Evolutionary conservation across 2,797 vertebrate species (phyloP).

Genomic region (Urophycis tenuis): DNA sequence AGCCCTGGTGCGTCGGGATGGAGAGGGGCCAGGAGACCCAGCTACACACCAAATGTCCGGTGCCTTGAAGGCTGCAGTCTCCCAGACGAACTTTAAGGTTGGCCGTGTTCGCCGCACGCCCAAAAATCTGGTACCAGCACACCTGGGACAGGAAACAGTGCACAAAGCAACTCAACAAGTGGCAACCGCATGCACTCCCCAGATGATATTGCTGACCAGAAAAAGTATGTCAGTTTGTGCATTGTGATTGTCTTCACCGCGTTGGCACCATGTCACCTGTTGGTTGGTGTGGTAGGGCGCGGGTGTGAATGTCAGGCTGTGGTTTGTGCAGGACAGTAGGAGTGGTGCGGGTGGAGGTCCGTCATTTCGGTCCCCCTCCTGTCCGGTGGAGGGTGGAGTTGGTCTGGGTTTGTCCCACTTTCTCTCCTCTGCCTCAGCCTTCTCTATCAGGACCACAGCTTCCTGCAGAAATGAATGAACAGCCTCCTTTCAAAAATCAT

Average conservation of each 20-base stretch:
- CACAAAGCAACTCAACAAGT: too few species aligned
- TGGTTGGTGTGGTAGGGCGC: slow-evolving; percentile 72
- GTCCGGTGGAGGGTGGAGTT: slow-evolving; percentile 10
- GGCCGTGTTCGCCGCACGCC: slow-evolving; percentile 68
- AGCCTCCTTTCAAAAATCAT: not conserved
- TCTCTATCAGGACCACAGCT: slow-evolving; percentile 76
- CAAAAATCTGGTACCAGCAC: slow-evolving; percentile 86
- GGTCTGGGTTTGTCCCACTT: slow-evolving; percentile 57
- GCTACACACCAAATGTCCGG: slow-evolving; percentile 80
- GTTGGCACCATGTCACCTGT: slow-evolving; percentile 66
- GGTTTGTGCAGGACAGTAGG: slow-evolving; percentile 73
- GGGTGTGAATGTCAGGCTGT: slow-evolving; percentile 79
- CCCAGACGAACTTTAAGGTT: slow-evolving; percentile 82
- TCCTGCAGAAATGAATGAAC: slow-evolving; percentile 63
- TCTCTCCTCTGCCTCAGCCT: slow-evolving; percentile 78
- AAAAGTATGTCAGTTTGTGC: not conserved
- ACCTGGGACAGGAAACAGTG: slow-evolving; percentile 67
- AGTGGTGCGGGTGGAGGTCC: slow-evolving; percentile 77
- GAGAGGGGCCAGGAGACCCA: not conserved
- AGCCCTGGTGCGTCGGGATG: not conserved
- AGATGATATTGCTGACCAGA: too few species aligned
- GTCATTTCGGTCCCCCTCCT: slow-evolving; percentile 45
- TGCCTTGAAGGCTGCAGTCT: slow-evolving; percentile 76
- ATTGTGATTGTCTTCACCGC: not conserved
- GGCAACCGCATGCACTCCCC: not conserved